These are phyloP conservation scores for Callorhinus ursinus DNA, from an alignment of 2,113 vertebrate genomes.

Conservation along the genomic window DNA sequence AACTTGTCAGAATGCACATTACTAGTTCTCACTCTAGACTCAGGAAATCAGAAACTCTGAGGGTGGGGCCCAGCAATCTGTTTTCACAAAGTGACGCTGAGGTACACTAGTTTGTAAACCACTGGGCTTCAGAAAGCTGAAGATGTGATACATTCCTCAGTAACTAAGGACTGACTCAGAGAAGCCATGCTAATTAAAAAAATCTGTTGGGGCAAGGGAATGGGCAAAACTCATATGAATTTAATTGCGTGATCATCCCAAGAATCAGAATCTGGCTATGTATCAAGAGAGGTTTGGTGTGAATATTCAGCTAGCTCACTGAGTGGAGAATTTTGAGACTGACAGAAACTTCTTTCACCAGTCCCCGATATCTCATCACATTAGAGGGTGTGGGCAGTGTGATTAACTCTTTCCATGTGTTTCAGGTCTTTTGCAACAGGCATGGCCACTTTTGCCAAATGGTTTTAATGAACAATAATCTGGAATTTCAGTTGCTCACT, in stretches of 20 bases:
- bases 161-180: conserved; percentile 41
- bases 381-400: conserved; percentile 43
- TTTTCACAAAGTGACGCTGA: not conserved
- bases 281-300: not conserved
- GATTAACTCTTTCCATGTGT: conserved; percentile 72
- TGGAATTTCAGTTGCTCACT: not conserved
- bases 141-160: not conserved
- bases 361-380: not conserved
- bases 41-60: not conserved
- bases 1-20: not conserved
- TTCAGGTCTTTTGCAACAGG: conserved; percentile 70
- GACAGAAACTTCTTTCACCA: not conserved
- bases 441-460: not conserved
- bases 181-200: conserved; percentile 3
- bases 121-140: not conserved
- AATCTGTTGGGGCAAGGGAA: not conserved
- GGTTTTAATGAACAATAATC: not conserved
- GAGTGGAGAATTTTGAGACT: conserved; percentile 23
- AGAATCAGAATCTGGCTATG: conserved; percentile 18
- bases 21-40: not conserved
- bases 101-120: not conserved
- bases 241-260: conserved; percentile 18
- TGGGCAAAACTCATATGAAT: not conserved
- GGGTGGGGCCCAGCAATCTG: not conserved
- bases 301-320: conserved; percentile 15